phyloP scores from a whole-genome alignment of 2,113 vertebrate genomes.

The Amblyornis subalaris region DNA sequence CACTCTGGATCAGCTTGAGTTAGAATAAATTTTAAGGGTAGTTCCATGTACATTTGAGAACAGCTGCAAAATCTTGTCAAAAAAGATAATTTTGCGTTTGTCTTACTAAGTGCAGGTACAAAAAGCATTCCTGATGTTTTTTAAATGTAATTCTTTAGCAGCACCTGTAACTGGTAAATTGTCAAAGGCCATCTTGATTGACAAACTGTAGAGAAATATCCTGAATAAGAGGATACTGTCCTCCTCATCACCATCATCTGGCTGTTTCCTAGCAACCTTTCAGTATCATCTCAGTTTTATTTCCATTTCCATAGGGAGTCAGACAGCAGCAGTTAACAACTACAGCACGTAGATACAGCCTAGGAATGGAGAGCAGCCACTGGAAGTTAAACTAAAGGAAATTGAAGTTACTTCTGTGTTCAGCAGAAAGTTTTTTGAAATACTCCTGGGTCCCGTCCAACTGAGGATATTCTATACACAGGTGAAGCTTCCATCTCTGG shows the following conservation, averaged over 20 bases:
- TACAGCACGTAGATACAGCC: neutral
- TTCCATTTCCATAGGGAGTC: neutral
- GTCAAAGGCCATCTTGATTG: neutral
- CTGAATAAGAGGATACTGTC: neutral
- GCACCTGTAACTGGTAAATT: neutral
- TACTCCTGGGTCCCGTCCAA: neutral
- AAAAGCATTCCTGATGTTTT: neutral
- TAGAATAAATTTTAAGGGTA: neutral
- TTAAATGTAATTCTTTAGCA: neutral
- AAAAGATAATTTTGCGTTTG: neutral
- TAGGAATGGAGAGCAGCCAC: neutral
- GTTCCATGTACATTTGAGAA: neutral
- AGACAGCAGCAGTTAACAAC: neutral
- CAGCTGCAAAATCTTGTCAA: neutral
- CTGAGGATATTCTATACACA: neutral
- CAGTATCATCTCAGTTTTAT: neutral
- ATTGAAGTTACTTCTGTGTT: neutral
- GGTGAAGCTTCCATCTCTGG: neutral
- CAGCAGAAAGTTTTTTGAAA: neutral
- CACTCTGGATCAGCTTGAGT: neutral
- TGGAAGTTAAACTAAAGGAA: neutral
- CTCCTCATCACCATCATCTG: neutral
- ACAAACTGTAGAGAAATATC: neutral
- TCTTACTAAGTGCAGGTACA: neutral
- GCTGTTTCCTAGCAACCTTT: constrained; percentile 39